phyloP scores from a whole-genome alignment of 2,797 vertebrate species.

The Coranthus polyacanthus region DNA sequence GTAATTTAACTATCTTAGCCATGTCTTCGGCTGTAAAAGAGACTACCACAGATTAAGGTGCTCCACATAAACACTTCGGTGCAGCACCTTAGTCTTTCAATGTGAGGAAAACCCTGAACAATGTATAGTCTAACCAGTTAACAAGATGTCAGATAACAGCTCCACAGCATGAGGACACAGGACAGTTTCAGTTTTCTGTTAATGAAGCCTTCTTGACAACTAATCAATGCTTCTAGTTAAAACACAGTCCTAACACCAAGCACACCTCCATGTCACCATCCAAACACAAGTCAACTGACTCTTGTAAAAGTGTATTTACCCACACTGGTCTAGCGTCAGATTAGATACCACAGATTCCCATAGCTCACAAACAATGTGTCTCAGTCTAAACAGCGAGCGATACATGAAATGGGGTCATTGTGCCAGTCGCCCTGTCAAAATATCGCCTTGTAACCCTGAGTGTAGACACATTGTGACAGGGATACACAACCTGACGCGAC shows the following conservation, averaged over 20 bases:
- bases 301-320: neutral
- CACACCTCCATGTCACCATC: constrained; percentile 11
- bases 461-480: neutral
- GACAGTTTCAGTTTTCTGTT: neutral
- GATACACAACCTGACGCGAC: constrained; percentile 11
- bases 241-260: constrained; percentile 3
- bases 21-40: no score
- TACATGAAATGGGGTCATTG: neutral
- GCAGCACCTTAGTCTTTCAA: no score
- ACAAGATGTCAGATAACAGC: no score
- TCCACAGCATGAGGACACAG: neutral
- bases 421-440: neutral
- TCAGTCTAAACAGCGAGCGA: neutral
- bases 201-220: neutral
- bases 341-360: no score
- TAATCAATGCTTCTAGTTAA: constrained; percentile 11
- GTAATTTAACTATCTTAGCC: no score
- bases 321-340: neutral
- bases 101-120: no score
- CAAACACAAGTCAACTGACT: constrained; percentile 1
- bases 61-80: no score
- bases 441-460: neutral
- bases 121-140: no score
- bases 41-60: no score
- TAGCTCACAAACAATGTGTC: neutral